phyloP scores from a whole-genome alignment of 1,140 invertebrate genomes.

The Leptopilina clavipes region DNA sequence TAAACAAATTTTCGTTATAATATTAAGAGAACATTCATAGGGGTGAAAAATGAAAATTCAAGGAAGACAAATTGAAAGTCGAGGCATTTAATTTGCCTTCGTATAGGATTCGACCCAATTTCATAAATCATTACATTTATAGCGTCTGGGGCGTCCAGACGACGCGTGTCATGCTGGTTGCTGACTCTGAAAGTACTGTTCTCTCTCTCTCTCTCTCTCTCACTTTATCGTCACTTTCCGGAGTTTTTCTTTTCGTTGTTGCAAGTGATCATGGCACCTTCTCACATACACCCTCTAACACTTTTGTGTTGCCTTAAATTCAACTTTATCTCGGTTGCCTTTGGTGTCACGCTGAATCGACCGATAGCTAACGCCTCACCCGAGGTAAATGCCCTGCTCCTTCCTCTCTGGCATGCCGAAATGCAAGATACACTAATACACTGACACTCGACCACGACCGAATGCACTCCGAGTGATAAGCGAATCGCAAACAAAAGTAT shows the following conservation, averaged over 20 bases:
- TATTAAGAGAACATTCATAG: too few species aligned
- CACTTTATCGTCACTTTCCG: constrained; percentile 37
- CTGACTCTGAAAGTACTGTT: constrained; percentile 8
- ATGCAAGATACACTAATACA: constrained; percentile 33
- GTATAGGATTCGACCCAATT: neutral
- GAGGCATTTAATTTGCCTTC: constrained; percentile 11
- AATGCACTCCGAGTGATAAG: constrained; percentile 21
- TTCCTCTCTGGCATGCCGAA: constrained; percentile 41
- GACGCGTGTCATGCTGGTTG: constrained; percentile 49
- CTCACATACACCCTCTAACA: constrained; percentile 11
- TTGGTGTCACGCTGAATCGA: constrained; percentile 66
- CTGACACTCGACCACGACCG: neutral
- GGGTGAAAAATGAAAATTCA: neutral
- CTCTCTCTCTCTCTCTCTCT: constrained; percentile 33
- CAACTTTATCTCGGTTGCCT: constrained; percentile 53
- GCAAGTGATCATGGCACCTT: neutral
- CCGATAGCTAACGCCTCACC: constrained; percentile 66
- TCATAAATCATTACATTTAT: neutral
- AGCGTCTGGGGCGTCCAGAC: constrained; percentile 37
- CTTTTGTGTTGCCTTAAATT: constrained; percentile 52
- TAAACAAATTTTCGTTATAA: too few species aligned
- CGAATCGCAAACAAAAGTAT: constrained; percentile 53
- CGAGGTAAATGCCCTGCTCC: constrained; percentile 62
- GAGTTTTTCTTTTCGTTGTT: constrained; percentile 47
- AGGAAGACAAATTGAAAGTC: neutral